Evolutionary conservation across 2,888 invertebrate genomes (phyloP), one percentile per base, ranked within the genome.

Genomic region (Limnephilus marmoratus): DNA sequence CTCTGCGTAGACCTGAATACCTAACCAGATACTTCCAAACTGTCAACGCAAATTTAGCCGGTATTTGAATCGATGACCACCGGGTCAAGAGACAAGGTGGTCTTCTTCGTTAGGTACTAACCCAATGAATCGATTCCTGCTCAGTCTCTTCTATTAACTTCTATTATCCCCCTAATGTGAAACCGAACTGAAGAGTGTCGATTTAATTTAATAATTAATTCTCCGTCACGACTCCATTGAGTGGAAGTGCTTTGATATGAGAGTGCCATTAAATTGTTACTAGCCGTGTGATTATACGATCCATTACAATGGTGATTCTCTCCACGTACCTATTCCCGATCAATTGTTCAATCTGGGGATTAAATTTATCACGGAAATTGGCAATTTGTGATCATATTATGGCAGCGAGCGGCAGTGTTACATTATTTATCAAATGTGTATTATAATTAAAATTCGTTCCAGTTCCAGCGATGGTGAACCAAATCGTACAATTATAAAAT

Each of bases 211-310:
- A 89, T 41, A 81, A 89, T 89, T 68, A 89, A 89, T 89, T 89
- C 88, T n/a, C 80, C 68, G 88, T 89, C 88, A 89, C 88, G 88
- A 89, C 68, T 80, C 34, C 88, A 89, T 89, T 89, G 37, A 89
- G 24, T 80, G 24, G 80, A 68, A 9, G 37, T 81, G 34, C 81
- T 89, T 89, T 81, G 81, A 89, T 89, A 37, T 49, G 24, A 68
- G 68, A 68, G 24, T 24, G 68, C 24, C 68, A 68, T 68, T 68
- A 68, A 68, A 68, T 24, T 18, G 9, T 68, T 24, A 68, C 24
- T n/a, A 68, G 68, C 24, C 68, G 68, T 68, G 68, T 68, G 68
- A 68, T 24, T 18, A n/a, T 24, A n/a, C 68, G 68, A 7, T n/a
- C 24, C 24, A 24, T 24, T 68, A 68, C 68, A 68, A 68, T 68